phyloP scores from a whole-genome alignment of 2,888 invertebrate genomes.

The Panzeria rudis region DNA sequence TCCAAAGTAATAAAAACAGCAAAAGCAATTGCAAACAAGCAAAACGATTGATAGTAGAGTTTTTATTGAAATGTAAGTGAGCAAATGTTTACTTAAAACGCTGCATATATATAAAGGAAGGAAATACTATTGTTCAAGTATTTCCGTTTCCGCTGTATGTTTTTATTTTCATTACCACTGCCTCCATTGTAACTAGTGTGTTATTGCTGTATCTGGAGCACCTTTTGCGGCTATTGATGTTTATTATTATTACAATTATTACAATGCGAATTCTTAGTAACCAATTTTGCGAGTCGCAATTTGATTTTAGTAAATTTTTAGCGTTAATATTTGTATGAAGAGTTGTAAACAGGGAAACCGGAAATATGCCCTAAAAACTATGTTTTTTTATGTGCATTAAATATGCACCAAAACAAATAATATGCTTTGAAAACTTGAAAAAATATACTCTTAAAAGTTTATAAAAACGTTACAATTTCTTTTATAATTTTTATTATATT shows the following conservation, averaged over 20 bases:
- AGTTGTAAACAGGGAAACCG: too few relatives aligned
- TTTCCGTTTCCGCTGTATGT: slow-evolving; percentile 62
- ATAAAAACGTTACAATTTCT: too few relatives aligned
- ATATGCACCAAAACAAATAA: too few relatives aligned
- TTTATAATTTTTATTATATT: too few relatives aligned
- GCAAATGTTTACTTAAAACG: slow-evolving; percentile 45
- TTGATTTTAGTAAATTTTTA: too few relatives aligned
- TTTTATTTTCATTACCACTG: slow-evolving; percentile 41
- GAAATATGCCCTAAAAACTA: too few relatives aligned
- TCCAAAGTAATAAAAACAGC: slow-evolving; percentile 35
- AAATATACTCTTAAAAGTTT: too few relatives aligned
- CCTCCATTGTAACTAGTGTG: background rate
- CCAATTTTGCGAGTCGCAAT: background rate
- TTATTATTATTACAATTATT: background rate
- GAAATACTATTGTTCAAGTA: slow-evolving; percentile 66
- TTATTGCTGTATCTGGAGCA: background rate
- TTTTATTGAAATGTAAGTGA: slow-evolving; percentile 66
- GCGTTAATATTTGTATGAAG: too few relatives aligned
- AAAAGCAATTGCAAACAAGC: slow-evolving; percentile 27
- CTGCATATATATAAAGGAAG: slow-evolving; percentile 54
- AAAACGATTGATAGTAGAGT: slow-evolving; percentile 60
- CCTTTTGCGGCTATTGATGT: slow-evolving; percentile 16
- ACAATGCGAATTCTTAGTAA: background rate
- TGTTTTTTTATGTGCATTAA: too few relatives aligned
- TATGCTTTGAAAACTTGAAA: too few relatives aligned